phyloP scores from a whole-genome alignment of 2,797 vertebrate species.

The Pseudocheirus occidentalis region DNA sequence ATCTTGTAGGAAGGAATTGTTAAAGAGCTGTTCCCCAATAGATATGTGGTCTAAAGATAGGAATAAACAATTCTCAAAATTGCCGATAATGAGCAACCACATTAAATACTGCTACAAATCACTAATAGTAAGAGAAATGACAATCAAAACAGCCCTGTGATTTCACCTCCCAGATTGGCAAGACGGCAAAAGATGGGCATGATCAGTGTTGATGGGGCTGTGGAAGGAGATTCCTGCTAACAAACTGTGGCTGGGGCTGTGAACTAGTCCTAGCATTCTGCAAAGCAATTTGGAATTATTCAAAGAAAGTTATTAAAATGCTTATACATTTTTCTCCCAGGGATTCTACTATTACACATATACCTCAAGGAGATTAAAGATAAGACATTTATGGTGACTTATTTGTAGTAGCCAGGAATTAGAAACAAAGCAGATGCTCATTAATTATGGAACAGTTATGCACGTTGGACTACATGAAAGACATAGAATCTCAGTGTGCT shows the following conservation, averaged over 20 bases:
- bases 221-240: background rate
- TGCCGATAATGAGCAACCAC: background rate
- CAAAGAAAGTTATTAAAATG: background rate
- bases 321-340: background rate
- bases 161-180: background rate
- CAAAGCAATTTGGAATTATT: background rate
- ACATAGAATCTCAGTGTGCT: background rate
- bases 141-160: background rate
- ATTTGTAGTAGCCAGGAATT: background rate
- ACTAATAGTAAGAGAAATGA: background rate
- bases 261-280: background rate
- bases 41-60: slow-evolving; percentile 19
- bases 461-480: background rate
- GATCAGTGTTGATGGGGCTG: background rate
- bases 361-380: background rate
- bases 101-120: background rate
- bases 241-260: background rate
- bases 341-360: background rate
- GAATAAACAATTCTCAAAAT: background rate
- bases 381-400: background rate
- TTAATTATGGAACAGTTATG: background rate
- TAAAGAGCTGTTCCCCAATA: background rate
- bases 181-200: background rate
- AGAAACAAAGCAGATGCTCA: background rate
- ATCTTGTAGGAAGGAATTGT: background rate